These are phyloP conservation scores for Lomographa bimaculata DNA, from an alignment of 2,888 invertebrate genomes.

Conservation along the genomic window DNA sequence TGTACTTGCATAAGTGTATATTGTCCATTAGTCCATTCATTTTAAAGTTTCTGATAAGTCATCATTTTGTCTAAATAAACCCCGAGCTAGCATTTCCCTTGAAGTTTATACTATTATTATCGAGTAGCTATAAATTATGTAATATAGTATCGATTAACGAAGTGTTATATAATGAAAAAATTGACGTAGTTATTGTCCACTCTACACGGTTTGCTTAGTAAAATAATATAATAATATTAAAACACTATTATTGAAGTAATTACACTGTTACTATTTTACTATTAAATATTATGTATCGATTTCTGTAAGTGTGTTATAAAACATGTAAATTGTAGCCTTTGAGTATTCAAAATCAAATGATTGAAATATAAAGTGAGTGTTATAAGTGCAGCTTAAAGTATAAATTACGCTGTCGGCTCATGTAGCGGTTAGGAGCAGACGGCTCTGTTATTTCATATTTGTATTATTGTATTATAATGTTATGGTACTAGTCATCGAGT, in stretches of 20 bases:
- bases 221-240: constrained; percentile 21
- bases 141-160: constrained; percentile 10
- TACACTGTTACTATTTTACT: constrained; percentile 33
- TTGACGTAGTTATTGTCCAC: constrained; percentile 23
- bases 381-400: constrained; percentile 23
- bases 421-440: constrained; percentile 32
- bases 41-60: no score
- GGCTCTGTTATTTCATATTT: constrained; percentile 40
- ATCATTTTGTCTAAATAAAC: no score
- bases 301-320: constrained; percentile 28
- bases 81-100: constrained; percentile 1
- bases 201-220: constrained; percentile 30
- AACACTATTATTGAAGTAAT: constrained; percentile 27
- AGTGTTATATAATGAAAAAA: constrained; percentile 14
- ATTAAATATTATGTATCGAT: constrained; percentile 12
- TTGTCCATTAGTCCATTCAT: no score
- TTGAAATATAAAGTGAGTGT: constrained; percentile 13
- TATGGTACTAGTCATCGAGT: constrained; percentile 75
- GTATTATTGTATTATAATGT: constrained; percentile 55
- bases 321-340: constrained; percentile 32
- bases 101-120: constrained; percentile 2
- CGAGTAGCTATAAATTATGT: no score
- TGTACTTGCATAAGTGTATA: no score
- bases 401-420: constrained; percentile 21
- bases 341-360: constrained; percentile 19